Evolutionary conservation across 1,140 invertebrate species (phyloP).

Genomic region (Penaeus japonicus): DNA sequence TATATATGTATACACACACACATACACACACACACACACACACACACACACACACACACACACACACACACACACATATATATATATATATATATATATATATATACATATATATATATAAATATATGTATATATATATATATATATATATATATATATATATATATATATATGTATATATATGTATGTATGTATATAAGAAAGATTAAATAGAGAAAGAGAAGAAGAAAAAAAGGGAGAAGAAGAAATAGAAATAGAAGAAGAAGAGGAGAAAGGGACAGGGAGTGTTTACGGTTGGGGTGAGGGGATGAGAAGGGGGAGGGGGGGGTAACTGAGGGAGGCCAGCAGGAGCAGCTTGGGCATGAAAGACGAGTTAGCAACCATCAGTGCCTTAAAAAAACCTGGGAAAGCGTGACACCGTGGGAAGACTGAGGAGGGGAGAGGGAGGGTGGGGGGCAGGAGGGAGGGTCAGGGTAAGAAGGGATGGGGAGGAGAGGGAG

Average conservation of each 20-base stretch:
- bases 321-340: not conserved
- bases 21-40: slow-evolving; percentile 16
- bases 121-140: slow-evolving; percentile 19
- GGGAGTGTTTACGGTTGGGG: not conserved
- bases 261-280: not conserved
- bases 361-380: slow-evolving; percentile 31
- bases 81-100: not conserved
- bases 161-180: slow-evolving; percentile 19
- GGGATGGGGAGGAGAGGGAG: not conserved
- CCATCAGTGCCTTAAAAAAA: slow-evolving; percentile 44
- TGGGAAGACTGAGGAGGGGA: slow-evolving; percentile 28
- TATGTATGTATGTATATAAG: not conserved
- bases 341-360: slow-evolving; percentile 18
- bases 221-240: not conserved
- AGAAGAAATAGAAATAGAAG: not conserved
- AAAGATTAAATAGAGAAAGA: slow-evolving; percentile 35
- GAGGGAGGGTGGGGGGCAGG: not conserved
- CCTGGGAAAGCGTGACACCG: slow-evolving; percentile 43
- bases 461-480: not conserved
- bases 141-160: slow-evolving; percentile 32
- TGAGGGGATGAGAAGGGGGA: not conserved
- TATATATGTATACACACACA: slow-evolving; percentile 9
- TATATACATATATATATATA: not conserved
- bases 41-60: slow-evolving; percentile 31
- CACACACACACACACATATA: not conserved